Evolutionary conservation across 2,797 vertebrate species (phyloP).

Genomic region (Karalla daura): DNA sequence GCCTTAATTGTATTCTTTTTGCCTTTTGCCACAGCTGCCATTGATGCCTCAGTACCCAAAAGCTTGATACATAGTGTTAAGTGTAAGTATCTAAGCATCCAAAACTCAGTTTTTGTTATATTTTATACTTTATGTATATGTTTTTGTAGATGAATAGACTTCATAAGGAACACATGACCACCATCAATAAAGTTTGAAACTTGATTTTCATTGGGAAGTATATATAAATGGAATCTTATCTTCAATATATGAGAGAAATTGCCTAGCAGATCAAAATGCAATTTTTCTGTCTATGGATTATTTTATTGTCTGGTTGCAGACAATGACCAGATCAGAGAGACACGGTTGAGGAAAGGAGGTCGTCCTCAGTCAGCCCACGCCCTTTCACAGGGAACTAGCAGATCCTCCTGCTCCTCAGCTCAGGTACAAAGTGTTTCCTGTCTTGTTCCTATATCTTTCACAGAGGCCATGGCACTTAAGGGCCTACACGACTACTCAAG

Average conservation of each 20-base stretch:
- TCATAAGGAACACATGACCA: too few relatives aligned
- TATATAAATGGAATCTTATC: too few relatives aligned
- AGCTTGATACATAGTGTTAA: conserved; percentile 90
- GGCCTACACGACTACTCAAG: background rate
- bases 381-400: conserved; percentile 72
- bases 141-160: too few relatives aligned
- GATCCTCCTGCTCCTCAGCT: conserved; percentile 70
- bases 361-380: conserved; percentile 78
- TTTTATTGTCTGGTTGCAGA: conserved; percentile 80
- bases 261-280: background rate
- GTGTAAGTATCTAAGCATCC: conserved; percentile 83
- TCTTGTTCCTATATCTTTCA: background rate
- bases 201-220: too few relatives aligned
- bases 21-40: conserved; percentile 83
- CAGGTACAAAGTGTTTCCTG: conserved; percentile 79
- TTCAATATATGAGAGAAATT: background rate
- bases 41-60: conserved; percentile 91
- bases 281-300: background rate
- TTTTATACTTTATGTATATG: too few relatives aligned
- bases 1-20: background rate
- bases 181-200: too few relatives aligned
- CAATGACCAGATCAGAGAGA: conserved; percentile 89
- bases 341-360: conserved; percentile 83
- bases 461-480: background rate
- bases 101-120: background rate